Percentiles rank a stretch among this genome's conserved stretches.
Evolutionary conservation across 1,140 invertebrate genomes (phyloP).

Genomic region (Cotesia glomerata): DNA sequence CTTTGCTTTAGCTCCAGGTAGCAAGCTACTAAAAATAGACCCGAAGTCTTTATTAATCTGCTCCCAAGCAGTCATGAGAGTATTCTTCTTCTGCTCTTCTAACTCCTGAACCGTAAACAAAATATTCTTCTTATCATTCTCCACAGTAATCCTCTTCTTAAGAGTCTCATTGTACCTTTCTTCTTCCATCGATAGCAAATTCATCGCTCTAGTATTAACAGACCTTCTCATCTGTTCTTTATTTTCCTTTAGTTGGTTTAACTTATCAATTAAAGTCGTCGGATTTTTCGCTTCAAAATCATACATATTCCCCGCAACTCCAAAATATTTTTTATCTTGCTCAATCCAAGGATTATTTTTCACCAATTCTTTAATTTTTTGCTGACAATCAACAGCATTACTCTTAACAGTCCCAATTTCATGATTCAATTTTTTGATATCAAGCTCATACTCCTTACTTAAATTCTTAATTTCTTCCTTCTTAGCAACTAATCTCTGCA

Average conservation of each 20-base stretch:
- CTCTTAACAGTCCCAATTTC: conserved; percentile 67
- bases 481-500: conserved; percentile 67
- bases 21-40: conserved; percentile 91
- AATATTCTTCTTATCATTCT: conserved; percentile 85
- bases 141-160: conserved; percentile 83
- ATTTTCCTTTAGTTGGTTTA: conserved; percentile 68
- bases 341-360: conserved; percentile 78
- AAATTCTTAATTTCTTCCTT: conserved; percentile 75
- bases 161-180: conserved; percentile 83
- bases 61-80: conserved; percentile 80
- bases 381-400: conserved; percentile 54
- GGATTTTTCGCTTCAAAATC: conserved; percentile 56
- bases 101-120: conserved; percentile 83
- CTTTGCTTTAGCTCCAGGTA: conserved; percentile 89
- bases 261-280: conserved; percentile 65
- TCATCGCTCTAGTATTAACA: conserved; percentile 87
- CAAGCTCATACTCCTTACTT: conserved; percentile 72
- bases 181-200: conserved; percentile 84
- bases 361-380: conserved; percentile 60
- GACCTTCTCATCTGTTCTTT: conserved; percentile 78
- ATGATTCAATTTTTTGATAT: conserved; percentile 82
- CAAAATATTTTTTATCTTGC: conserved; percentile 81
- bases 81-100: conserved; percentile 87
- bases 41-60: conserved; percentile 89
- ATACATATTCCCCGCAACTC: conserved; percentile 65